Conservation (phyloP, 2,888 invertebrate species). For the Emmelina monodactyla region DNA sequence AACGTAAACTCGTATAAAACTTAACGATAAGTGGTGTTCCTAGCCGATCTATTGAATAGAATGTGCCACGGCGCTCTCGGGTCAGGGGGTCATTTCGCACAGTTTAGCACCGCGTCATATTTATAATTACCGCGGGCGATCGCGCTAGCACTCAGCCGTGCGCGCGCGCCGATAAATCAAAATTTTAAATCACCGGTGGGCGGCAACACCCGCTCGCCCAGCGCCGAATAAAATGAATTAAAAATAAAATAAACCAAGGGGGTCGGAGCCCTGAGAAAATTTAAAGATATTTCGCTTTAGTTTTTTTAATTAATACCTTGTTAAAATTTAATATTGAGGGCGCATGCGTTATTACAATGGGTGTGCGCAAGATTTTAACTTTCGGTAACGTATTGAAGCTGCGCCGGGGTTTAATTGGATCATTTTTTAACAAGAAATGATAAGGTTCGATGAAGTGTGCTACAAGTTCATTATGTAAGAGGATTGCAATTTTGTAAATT, state of each 20-base stretch:
- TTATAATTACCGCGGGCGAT: slow-evolving; percentile 55
- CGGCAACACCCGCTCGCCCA: slow-evolving; percentile 48
- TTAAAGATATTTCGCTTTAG: slow-evolving; percentile 64
- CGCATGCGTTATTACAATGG: slow-evolving; percentile 64
- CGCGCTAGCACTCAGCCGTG: slow-evolving; percentile 28
- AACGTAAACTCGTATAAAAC: too few species aligned
- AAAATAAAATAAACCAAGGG: slow-evolving; percentile 59
- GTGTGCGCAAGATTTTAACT: slow-evolving; percentile 59
- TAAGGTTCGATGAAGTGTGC: slow-evolving; percentile 42
- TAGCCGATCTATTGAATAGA: too few species aligned
- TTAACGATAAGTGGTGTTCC: too few species aligned
- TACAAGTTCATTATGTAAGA: slow-evolving; percentile 33
- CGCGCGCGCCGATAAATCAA: slow-evolving; percentile 59
- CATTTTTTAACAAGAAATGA: slow-evolving; percentile 61
- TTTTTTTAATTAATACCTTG: slow-evolving; percentile 68
- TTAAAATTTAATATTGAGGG: slow-evolving; percentile 66
- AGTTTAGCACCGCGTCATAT: slow-evolving; percentile 66
- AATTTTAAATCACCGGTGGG: slow-evolving; percentile 67
- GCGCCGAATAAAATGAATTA: slow-evolving; percentile 65
- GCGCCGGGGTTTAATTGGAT: slow-evolving; percentile 52
- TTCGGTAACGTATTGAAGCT: slow-evolving; percentile 58
- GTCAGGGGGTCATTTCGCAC: slow-evolving; percentile 53
- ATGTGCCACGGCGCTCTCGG: slow-evolving; percentile 24
- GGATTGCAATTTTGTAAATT: slow-evolving; percentile 31
- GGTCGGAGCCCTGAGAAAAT: slow-evolving; percentile 57